These are phyloP conservation scores for Podarcis cretensis DNA, from an alignment of 2,113 vertebrate genomes.

Conservation along the genomic window DNA sequence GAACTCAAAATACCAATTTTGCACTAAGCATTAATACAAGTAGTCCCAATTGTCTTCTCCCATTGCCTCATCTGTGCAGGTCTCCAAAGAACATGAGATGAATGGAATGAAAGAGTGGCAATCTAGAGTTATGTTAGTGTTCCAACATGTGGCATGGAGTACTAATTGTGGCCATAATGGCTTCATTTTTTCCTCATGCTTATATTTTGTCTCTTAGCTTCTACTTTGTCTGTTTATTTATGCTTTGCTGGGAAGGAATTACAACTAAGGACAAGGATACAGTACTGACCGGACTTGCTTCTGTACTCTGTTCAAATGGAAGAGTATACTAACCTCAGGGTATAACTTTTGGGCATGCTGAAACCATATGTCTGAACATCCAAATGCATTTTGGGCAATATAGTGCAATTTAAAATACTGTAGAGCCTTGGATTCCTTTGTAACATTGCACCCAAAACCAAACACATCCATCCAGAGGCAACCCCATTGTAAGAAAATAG, in stretches of 20 bases:
- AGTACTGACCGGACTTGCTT: background rate
- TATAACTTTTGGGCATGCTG: background rate
- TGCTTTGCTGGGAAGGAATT: background rate
- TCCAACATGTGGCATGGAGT: background rate
- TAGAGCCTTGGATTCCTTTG: background rate
- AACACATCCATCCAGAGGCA: background rate
- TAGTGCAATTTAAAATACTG: background rate
- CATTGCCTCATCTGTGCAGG: background rate
- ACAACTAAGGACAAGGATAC: background rate
- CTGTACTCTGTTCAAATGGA: background rate
- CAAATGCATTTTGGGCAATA: background rate
- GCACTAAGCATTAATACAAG: background rate
- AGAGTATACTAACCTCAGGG: background rate
- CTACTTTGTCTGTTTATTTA: background rate
- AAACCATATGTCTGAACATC: background rate
- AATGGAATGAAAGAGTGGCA: background rate
- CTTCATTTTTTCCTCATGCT: background rate
- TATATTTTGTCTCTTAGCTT: background rate
- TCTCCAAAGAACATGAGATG: background rate
- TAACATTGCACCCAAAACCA: background rate
- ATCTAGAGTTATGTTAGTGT: background rate
- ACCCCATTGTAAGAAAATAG: background rate
- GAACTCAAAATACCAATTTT: background rate
- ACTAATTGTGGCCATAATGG: background rate
- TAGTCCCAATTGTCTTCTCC: background rate